These are phyloP conservation scores for Tapirus terrestris DNA, from an alignment of 2,113 vertebrate species.

Conservation along the genomic window DNA sequence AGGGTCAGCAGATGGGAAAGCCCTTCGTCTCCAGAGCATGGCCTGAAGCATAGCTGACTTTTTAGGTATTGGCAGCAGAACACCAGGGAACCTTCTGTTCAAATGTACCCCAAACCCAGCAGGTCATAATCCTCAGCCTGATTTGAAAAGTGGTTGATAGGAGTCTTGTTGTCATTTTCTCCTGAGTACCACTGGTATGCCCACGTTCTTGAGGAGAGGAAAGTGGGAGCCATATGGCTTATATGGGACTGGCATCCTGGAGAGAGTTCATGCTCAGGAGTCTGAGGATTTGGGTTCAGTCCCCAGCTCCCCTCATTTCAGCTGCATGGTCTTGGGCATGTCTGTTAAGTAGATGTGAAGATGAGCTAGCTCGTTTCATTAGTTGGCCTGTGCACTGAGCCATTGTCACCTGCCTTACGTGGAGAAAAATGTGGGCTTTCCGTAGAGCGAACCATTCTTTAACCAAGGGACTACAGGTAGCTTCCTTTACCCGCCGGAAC, in stretches of 20 bases:
- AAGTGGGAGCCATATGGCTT: not conserved
- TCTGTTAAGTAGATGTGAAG: not conserved
- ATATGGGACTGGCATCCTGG: accelerated
- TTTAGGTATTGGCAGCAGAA: conserved; percentile 42
- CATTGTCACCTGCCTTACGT: not conserved
- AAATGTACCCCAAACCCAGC: not conserved
- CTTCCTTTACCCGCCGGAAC: not conserved
- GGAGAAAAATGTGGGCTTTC: not conserved
- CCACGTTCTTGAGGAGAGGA: not conserved
- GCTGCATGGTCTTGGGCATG: accelerated
- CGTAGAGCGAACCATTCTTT: not conserved
- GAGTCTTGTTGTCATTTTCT: not conserved
- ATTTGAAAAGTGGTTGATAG: not conserved
- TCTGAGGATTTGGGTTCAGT: accelerated
- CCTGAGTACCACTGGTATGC: not conserved
- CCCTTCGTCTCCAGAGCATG: not conserved
- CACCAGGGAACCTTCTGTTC: conserved; percentile 27
- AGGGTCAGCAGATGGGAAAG: conserved; percentile 37
- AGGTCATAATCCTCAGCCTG: not conserved
- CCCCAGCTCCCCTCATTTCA: accelerated
- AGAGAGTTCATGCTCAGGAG: not conserved
- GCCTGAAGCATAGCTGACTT: not conserved
- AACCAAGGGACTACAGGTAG: too few species aligned
- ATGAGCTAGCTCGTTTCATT: not conserved
- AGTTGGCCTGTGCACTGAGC: not conserved